A percentile compares a stretch with the other conserved stretches of the same genome.
phyloP scores from a whole-genome alignment of 2,888 invertebrate genomes.

The Conus canariensis region DNA sequence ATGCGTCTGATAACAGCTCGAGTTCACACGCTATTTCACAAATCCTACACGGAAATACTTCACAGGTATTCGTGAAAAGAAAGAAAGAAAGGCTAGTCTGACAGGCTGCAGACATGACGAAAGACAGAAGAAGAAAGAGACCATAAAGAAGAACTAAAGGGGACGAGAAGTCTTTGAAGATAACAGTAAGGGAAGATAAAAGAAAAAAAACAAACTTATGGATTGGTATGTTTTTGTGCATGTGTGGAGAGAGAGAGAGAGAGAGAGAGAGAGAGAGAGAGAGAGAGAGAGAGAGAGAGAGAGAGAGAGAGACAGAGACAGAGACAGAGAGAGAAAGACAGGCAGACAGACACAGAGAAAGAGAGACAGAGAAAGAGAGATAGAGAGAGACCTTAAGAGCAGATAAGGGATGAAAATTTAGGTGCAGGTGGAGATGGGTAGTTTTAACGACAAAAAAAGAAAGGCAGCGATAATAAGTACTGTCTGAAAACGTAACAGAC shows the following conservation, averaged over 20 bases:
- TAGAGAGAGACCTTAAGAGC: neutral
- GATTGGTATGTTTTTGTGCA: too few relatives aligned
- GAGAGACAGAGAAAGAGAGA: neutral
- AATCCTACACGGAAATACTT: too few relatives aligned
- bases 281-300: too few relatives aligned
- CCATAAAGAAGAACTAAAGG: too few relatives aligned
- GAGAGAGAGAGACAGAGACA: neutral
- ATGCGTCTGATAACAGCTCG: too few relatives aligned
- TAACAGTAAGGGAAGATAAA: too few relatives aligned
- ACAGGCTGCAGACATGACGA: neutral
- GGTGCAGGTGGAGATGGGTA: too few relatives aligned
- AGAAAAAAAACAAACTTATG: too few relatives aligned
- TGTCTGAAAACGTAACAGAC: neutral
- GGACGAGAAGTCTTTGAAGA: too few relatives aligned
- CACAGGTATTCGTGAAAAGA: neutral
- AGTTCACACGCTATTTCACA: too few relatives aligned
- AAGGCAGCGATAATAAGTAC: neutral
- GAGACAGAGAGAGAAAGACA: neutral
- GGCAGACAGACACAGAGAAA: neutral
- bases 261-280: conserved; percentile 6
- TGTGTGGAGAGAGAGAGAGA: neutral
- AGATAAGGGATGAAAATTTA: neutral
- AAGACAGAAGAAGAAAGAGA: conserved; percentile 27
- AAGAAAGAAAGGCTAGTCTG: neutral
- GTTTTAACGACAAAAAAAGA: too few relatives aligned